phyloP scores from a whole-genome alignment of 2,888 invertebrate species.

The Blomia tropicalis region DNA sequence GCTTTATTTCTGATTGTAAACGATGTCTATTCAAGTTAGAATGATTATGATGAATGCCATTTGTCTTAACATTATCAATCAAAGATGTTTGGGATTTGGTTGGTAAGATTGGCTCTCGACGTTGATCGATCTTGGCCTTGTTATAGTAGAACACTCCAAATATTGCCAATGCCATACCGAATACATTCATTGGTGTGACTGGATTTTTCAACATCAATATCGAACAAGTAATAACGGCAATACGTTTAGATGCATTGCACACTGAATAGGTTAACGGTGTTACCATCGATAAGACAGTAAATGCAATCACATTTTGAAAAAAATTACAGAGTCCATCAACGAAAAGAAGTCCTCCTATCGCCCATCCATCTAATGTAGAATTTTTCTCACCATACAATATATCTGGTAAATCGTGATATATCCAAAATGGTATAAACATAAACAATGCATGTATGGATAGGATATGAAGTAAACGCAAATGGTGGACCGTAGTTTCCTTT shows the following conservation, averaged over 20 bases:
- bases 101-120: slow-evolving; percentile 7
- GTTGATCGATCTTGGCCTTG: slow-evolving; percentile 38
- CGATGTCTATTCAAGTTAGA: background rate
- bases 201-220: slow-evolving; percentile 75
- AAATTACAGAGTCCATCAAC: slow-evolving; percentile 80
- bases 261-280: slow-evolving; percentile 90
- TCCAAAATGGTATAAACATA: slow-evolving; percentile 70
- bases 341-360: slow-evolving; percentile 41
- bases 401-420: slow-evolving; percentile 45
- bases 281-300: slow-evolving; percentile 70
- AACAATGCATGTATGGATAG: slow-evolving; percentile 60
- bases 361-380: slow-evolving; percentile 10
- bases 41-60: background rate
- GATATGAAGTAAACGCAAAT: slow-evolving; percentile 61
- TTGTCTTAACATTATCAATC: background rate
- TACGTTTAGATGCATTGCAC: slow-evolving; percentile 82
- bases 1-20: background rate
- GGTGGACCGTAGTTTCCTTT: slow-evolving; percentile 73
- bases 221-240: slow-evolving; percentile 71
- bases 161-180: slow-evolving; percentile 78
- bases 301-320: slow-evolving; percentile 86
- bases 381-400: slow-evolving; percentile 20
- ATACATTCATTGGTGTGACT: slow-evolving; percentile 64
- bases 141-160: slow-evolving; percentile 79
- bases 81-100: background rate